Conservation (phyloP, 2,888 invertebrate species). For the Clitarchus hookeri region DNA sequence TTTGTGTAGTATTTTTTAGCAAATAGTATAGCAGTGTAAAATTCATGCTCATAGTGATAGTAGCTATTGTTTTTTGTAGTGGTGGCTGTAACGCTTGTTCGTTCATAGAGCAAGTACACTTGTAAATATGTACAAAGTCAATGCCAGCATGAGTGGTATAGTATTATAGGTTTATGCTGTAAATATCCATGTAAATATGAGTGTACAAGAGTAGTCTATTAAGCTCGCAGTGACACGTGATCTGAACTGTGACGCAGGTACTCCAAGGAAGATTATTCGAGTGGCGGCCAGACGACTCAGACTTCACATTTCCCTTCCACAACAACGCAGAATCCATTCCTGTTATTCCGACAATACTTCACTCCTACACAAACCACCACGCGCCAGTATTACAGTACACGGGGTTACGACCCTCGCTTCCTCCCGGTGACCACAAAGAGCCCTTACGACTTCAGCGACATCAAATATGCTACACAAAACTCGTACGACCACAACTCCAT, state of each 20-base stretch:
- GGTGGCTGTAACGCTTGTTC: background rate
- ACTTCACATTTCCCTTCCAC: conserved; percentile 15
- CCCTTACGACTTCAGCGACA: conserved; percentile 35
- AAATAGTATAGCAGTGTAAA: no score
- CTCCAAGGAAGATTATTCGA: conserved; percentile 10
- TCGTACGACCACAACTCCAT: conserved; percentile 24
- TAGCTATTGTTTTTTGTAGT: background rate
- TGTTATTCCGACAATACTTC: conserved; percentile 18
- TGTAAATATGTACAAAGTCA: conserved; percentile 22
- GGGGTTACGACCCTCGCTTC: conserved; percentile 35
- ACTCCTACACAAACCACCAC: conserved; percentile 23
- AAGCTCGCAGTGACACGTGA: background rate
- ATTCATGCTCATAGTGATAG: background rate
- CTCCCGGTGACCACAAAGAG: conserved; percentile 32
- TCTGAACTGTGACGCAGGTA: conserved; percentile 19
- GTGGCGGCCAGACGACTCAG: conserved; percentile 17
- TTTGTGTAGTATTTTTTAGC: no score
- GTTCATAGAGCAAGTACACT: background rate
- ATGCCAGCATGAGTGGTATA: background rate
- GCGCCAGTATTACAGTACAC: background rate
- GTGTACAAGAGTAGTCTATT: background rate
- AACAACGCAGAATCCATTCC: conserved; percentile 15
- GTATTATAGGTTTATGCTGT: background rate
- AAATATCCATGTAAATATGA: background rate
- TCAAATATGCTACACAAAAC: conserved; percentile 51